Conservation (phyloP, 2,888 invertebrate genomes). For the Drosophila crucigera region DNA sequence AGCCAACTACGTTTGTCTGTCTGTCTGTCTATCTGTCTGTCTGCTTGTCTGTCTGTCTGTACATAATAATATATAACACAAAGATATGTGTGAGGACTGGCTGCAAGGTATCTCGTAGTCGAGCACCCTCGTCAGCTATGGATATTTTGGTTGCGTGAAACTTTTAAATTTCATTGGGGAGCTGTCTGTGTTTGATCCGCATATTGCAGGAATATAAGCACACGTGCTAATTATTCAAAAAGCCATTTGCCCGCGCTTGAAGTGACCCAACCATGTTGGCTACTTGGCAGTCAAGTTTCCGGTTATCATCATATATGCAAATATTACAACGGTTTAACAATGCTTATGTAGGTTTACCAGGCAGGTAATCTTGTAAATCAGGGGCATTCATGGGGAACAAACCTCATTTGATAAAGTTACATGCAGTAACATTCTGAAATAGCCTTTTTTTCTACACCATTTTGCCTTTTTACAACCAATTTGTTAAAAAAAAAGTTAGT, state of each 20-base stretch:
- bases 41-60: no score
- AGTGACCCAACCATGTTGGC: not conserved
- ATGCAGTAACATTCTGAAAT: not conserved
- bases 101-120: not conserved
- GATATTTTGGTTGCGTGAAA: conserved; percentile 1
- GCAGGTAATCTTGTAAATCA: not conserved
- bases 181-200: conserved; percentile 5
- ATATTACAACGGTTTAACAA: not conserved
- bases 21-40: no score
- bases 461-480: not conserved
- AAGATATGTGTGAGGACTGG: no score
- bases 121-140: not conserved
- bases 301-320: not conserved
- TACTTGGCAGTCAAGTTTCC: not conserved
- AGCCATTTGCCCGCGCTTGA: not conserved
- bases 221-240: conserved; percentile 2
- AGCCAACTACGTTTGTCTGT: no score
- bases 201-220: not conserved
- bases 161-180: conserved; percentile 35
- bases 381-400: not conserved
- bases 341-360: not conserved
- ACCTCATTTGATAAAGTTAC: not conserved
- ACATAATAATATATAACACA: no score
- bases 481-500: not conserved
- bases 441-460: not conserved